Base-by-base conservation (phyloP, 1,140 invertebrate genomes). In the Aphelinus atriplicis region DNA sequence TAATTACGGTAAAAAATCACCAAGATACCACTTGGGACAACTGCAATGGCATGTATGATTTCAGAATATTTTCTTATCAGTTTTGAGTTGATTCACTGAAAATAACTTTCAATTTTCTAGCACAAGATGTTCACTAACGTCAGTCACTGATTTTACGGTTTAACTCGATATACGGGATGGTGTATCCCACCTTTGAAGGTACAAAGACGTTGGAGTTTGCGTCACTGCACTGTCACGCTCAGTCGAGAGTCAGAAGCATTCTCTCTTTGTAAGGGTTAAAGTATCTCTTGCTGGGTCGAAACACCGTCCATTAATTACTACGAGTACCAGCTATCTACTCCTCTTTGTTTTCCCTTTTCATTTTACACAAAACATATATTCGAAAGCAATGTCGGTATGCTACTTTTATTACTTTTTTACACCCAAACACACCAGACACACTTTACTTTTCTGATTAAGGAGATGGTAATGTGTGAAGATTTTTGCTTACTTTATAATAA, bases 251-350 rank as follows among this genome's bases (percentile, higher is more conserved):
- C 63, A 65, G 47, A 65, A 53, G 1, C 48, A 51, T 53, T 65
- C 43, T 65, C 63, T 26, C 47, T 53, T 42, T 3, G n/a, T 48
- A 50, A 50, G 63, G 47, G 63, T 65, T 65, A 65, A 65, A n/a
- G 42, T 51, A 48, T 65, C 63, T 65, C 51, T 65, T 65, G 48
- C 63, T 42, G n/a, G 7, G 48, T 65, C 42, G 45, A 4, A n/a
- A 65, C 63, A 65, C 47, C 26, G 48, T 65, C 9, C 26, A 10
- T 65, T 65, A 65, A 65, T 65, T 53, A 65, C 63, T 65, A 51
- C 47, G 63, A 51, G 48, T 53, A n/a, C 26, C 26, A 26, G 63
- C 48, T 65, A 65, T 65, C 50, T 43, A 50, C 3, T 51, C 47
- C 51, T 51, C 10, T 53, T 48, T 42, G 4, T 65, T 50, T 47